Conservation (phyloP, 2,113 vertebrate species). For the Chitala chitala region DNA sequence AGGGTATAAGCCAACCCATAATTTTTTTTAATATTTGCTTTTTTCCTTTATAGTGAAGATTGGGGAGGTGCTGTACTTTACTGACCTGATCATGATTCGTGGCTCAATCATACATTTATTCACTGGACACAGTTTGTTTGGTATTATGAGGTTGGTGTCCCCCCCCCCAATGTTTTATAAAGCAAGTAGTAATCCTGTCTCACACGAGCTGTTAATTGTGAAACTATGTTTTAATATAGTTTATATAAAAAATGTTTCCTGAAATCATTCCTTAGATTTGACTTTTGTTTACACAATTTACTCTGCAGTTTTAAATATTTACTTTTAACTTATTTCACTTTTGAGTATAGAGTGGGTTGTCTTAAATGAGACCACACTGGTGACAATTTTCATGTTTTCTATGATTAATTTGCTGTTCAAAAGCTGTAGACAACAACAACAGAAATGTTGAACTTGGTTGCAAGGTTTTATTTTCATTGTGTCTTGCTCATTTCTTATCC, state of each 20-base stretch:
- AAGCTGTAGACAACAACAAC: background rate
- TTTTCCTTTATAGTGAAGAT: constrained; percentile 18
- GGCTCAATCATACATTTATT: constrained; percentile 20
- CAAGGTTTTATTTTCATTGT: background rate
- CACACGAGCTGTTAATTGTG: too few relatives aligned
- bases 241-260: background rate
- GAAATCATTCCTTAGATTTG: background rate
- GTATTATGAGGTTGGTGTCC: background rate
- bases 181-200: background rate
- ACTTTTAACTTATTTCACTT: too few relatives aligned
- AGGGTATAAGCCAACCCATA: constrained; percentile 36
- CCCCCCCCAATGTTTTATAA: background rate
- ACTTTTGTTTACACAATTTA: background rate
- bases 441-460: background rate
- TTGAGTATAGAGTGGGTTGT: too few relatives aligned
- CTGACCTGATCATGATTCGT: constrained; percentile 31
- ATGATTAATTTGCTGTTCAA: background rate
- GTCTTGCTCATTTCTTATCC: constrained; percentile 1
- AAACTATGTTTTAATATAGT: background rate
- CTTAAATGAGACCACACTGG: too few relatives aligned
- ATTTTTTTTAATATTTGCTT: too few relatives aligned
- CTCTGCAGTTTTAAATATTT: too few relatives aligned
- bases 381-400: too few relatives aligned
- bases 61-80: constrained; percentile 16
- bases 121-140: constrained; percentile 28